A percentile compares a stretch with the other conserved stretches of the same genome.
Evolutionary conservation across 2,888 invertebrate species (phyloP).

Genomic region (Argyresthia albistria): DNA sequence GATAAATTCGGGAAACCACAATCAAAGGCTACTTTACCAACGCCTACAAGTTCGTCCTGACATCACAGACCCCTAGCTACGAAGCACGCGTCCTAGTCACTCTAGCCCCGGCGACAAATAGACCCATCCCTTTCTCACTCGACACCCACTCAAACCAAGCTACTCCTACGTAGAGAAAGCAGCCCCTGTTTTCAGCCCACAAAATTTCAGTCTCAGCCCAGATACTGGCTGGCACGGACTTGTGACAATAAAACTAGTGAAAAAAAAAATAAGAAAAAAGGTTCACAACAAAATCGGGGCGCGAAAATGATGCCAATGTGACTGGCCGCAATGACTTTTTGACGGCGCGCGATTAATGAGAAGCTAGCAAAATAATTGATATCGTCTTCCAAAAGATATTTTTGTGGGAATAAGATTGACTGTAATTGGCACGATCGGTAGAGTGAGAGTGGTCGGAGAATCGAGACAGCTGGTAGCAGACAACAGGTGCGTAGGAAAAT

Average conservation of each 20-base stretch:
- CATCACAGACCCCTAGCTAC: slow-evolving; percentile 29
- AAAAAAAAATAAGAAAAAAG: slow-evolving; percentile 12
- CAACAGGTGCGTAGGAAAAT: too few species aligned
- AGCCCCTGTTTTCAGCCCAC: slow-evolving; percentile 52
- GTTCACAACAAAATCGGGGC: slow-evolving; percentile 9
- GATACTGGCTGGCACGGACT: slow-evolving; percentile 17
- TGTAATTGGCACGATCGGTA: too few species aligned
- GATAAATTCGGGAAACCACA: slow-evolving; percentile 45
- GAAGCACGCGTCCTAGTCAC: not conserved
- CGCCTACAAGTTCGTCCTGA: slow-evolving; percentile 59
- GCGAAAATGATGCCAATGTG: not conserved
- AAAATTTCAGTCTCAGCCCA: slow-evolving; percentile 40
- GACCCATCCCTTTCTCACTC: slow-evolving; percentile 20
- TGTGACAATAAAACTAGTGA: slow-evolving; percentile 12
- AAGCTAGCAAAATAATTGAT: too few species aligned
- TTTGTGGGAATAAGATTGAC: too few species aligned
- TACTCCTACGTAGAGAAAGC: slow-evolving; percentile 30
- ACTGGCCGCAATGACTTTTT: not conserved
- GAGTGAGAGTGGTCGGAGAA: too few species aligned
- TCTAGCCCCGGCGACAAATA: not conserved
- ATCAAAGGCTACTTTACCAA: slow-evolving; percentile 44
- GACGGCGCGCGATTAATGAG: not conserved
- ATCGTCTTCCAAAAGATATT: too few species aligned
- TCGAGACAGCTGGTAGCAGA: too few species aligned
- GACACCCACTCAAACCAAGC: slow-evolving; percentile 44